Conservation (phyloP, 2,113 vertebrate species). For the Phylloscopus trochiloides region DNA sequence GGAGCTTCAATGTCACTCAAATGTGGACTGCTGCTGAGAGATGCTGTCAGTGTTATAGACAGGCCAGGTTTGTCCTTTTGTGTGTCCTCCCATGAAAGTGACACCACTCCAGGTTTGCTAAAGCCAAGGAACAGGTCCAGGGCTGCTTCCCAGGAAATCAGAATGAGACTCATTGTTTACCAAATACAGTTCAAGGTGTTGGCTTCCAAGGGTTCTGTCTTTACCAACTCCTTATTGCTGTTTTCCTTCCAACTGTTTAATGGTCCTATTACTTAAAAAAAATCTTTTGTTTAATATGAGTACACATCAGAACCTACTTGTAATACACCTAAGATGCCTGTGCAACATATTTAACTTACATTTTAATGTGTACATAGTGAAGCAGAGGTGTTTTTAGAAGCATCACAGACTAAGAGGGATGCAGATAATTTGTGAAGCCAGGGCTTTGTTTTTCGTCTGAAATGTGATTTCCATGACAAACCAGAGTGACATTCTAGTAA, state of each 20-base stretch:
- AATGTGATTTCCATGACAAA: slow-evolving; percentile 50
- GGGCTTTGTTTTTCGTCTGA: neutral
- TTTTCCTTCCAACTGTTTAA: neutral
- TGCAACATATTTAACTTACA: neutral
- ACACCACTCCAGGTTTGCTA: neutral
- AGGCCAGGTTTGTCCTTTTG: neutral
- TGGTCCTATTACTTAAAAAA: neutral
- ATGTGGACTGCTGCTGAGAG: neutral
- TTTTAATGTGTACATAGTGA: neutral
- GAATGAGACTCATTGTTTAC: neutral
- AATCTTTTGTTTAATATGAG: neutral
- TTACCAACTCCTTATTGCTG: neutral
- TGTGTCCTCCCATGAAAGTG: neutral
- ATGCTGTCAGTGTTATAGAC: rapidly evolving
- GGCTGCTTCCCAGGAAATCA: neutral
- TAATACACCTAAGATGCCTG: neutral
- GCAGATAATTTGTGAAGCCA: neutral
- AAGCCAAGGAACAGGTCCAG: neutral
- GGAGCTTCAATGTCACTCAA: neutral
- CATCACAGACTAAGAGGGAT: neutral
- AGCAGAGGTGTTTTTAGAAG: neutral
- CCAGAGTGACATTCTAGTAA: neutral
- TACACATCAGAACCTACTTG: neutral
- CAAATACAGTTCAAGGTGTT: neutral
- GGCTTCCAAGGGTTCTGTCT: neutral